Conservation (phyloP, 2,113 vertebrate genomes). For the Phalacrocorax aristotelis region DNA sequence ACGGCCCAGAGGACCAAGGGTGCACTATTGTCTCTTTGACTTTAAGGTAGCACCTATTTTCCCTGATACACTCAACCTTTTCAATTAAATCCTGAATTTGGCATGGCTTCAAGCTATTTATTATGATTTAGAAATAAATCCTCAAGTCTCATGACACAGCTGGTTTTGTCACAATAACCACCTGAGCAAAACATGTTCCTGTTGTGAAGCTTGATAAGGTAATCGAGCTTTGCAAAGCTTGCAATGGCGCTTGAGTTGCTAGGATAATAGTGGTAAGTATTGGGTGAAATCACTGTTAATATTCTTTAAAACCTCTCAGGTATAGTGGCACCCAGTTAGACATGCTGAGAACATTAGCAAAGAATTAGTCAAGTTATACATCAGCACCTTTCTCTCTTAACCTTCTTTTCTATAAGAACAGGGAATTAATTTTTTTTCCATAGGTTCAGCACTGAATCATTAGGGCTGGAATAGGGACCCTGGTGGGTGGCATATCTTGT, state of each 20-base stretch:
- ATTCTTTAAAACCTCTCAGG: neutral
- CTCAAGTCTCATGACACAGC: neutral
- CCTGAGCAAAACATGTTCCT: neutral
- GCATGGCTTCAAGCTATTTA: neutral
- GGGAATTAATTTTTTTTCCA: neutral
- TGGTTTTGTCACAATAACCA: constrained; percentile 17
- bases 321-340: neutral
- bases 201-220: constrained; percentile 13
- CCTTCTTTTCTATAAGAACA: neutral
- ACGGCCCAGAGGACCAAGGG: neutral
- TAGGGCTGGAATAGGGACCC: neutral
- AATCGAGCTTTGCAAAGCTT: neutral
- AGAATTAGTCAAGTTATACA: neutral
- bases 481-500: neutral
- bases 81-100: neutral
- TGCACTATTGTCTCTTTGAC: neutral
- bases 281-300: neutral
- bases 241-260: neutral
- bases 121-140: constrained; percentile 38
- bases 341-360: neutral
- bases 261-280: neutral
- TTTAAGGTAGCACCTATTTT: neutral
- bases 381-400: neutral
- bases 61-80: neutral
- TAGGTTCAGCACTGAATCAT: neutral